phyloP scores from a whole-genome alignment of 2,797 vertebrate species.

The Melanotaenia pygmaea region DNA sequence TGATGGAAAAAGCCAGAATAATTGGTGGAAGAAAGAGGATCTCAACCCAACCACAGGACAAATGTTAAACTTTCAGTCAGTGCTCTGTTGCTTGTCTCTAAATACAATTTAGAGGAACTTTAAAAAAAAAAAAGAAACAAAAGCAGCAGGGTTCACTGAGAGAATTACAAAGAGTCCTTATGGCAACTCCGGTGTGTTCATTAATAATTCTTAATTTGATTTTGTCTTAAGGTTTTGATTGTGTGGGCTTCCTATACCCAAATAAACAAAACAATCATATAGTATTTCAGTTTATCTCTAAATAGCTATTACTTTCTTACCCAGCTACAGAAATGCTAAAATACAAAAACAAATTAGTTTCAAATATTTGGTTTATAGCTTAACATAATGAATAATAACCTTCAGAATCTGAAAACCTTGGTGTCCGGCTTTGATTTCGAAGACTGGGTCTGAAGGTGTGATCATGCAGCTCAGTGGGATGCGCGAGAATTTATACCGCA shows the following conservation, averaged over 20 bases:
- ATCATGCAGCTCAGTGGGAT: background rate
- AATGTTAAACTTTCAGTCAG: background rate
- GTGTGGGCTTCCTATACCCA: background rate
- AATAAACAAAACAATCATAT: background rate
- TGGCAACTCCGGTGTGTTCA: too few relatives aligned
- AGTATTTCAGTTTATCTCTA: background rate
- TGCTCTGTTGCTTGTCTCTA: background rate
- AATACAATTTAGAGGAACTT: constrained; percentile 10
- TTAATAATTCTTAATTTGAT: too few relatives aligned
- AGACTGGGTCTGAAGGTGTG: background rate
- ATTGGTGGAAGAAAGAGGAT: background rate
- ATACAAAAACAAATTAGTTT: background rate
- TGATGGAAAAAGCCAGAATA: background rate
- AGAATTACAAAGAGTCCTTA: background rate
- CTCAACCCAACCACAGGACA: background rate
- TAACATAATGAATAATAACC: too few relatives aligned
- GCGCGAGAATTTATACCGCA: background rate
- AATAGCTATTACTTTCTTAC: background rate
- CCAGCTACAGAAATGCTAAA: background rate
- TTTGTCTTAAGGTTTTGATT: too few relatives aligned
- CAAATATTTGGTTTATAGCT: background rate
- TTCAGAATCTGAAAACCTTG: too few relatives aligned
- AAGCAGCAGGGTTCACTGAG: background rate
- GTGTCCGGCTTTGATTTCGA: background rate
- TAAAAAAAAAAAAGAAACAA: too few relatives aligned